These are phyloP conservation scores for Leucosticte australis DNA, from an alignment of 2,113 vertebrate genomes.

Conservation along the genomic window DNA sequence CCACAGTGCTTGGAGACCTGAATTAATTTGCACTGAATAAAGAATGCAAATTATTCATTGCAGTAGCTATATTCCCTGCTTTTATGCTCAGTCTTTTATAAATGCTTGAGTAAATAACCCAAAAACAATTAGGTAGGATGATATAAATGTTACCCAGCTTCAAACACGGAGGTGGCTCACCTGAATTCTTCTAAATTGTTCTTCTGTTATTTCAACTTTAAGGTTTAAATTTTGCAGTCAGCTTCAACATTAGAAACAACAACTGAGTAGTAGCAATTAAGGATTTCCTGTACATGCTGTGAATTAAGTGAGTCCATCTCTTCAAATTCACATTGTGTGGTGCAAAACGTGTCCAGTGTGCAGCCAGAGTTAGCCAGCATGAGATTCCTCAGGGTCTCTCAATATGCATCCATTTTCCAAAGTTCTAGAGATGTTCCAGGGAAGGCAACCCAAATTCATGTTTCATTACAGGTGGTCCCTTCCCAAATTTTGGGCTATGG, in stretches of 20 bases:
- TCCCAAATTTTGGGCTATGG: neutral
- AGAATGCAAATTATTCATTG: conserved; percentile 1
- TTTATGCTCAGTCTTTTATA: neutral
- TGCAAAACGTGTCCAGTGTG: neutral
- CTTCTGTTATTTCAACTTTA: neutral
- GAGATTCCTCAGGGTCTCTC: neutral
- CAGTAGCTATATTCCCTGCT: neutral
- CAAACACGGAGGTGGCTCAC: neutral
- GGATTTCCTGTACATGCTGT: neutral
- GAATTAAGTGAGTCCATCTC: neutral
- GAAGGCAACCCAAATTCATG: neutral
- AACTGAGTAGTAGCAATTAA: neutral
- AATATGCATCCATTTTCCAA: neutral
- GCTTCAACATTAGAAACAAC: neutral
- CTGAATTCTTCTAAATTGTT: neutral
- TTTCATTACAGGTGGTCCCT: neutral
- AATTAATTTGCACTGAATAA: conserved; percentile 27
- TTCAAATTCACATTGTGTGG: neutral
- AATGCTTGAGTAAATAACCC: neutral
- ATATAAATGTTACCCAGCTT: neutral
- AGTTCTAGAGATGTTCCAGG: neutral
- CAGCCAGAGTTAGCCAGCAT: neutral
- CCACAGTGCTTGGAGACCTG: neutral
- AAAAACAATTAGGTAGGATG: neutral
- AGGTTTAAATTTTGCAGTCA: neutral